Base-by-base conservation (phyloP, 2,888 invertebrate species). In the Platynereis dumerilii region DNA sequence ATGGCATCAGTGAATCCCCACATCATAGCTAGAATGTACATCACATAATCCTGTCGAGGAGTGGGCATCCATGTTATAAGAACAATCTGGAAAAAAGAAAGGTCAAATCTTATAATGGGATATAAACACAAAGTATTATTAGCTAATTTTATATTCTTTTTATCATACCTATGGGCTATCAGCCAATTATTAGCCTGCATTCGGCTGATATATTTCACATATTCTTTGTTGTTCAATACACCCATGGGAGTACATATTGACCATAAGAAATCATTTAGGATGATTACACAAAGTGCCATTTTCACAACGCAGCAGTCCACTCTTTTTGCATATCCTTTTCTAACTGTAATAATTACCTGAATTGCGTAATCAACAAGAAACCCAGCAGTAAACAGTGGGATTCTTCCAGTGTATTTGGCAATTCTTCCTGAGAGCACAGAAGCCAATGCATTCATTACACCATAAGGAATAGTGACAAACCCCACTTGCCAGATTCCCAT, bases 1-100 rank as follows among this genome's bases (percentile, higher is more conserved):
- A 48, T 48, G n/a, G 20, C 48, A n/a, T 48, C 48, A 48, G 20
- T 20, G 48, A n/a, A 48, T 5, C 48, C 48, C 48, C 48, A 48
- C 20, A 48, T 48, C n/a, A 22, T 20, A n/a, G 48, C 48, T 5
- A 48, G n/a, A 48, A 48, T 48, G 22, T 48, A 48, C 22, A 48
- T n/a, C 7, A 48, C 48, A 48, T 48, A 48, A 7, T 48, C 48
- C 48, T 48, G 48, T 7, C 17, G 20, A 7, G 48, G 48, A 22
- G 5, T n/a, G 22, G 48, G 48, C 48, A 48, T 48, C 48, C 48
- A 48, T 48, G 48, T 48, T 3, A 48, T 48, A 7, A 48, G 48
- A 5, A 48, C 48, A 48, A 48, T 48, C 48, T 48, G 48, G 12
- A 34, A n/a, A n/a, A n/a, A n/a, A n/a, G n/a, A n/a, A n/a, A n/a